Base-by-base conservation (phyloP, 2,888 invertebrate species). In the Cremastinae sp. region DNA sequence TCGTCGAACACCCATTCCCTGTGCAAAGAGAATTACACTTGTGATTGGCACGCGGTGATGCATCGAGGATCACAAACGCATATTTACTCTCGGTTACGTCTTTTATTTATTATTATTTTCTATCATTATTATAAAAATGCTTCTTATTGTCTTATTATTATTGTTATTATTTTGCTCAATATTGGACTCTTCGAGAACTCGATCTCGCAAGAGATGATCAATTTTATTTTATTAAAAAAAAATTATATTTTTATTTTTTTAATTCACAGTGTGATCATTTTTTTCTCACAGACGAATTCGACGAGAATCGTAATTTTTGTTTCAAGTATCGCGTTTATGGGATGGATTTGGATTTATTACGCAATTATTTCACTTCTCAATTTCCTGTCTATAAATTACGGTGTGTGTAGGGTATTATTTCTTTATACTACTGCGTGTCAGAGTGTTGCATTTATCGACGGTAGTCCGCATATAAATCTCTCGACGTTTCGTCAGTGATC, bases 1-100 rank as follows among this genome's bases (percentile, higher is more conserved):
- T 59, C 70, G 28, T 35, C 47, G 43, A 59, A 59, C 37, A 5
- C 49, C 20, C 28, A 35, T 35, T 10, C 18, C 10, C 20, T 64
- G 39, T 53, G 1, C 16, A 41, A 8, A 9, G 39, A 53, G 51
- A 39, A 14, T 20, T 53, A 14, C 28, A 45, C 35, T 35, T 59
- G 53, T 39, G 74, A 69, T 70, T 70, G 69, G 64, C 53, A 70
- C 39, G 53, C 64, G 58, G 58, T 61, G 71, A 71, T 65, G 75
- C 70, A 61, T 70, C 49, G 4, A 43, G 51, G 14, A 51, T 37
- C 14, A 37, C 45, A 43, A 9, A 66, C 9, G 35, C 45, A 41
- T 41, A 12, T n/a, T n/a, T n/a, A n/a, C n/a, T n/a, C n/a, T n/a
- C n/a, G n/a, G n/a, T n/a, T n/a, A n/a, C n/a, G n/a, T n/a, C n/a